These are phyloP conservation scores for Cyrtodaria siliqua DNA, from an alignment of 2,888 invertebrate species.

Conservation along the genomic window DNA sequence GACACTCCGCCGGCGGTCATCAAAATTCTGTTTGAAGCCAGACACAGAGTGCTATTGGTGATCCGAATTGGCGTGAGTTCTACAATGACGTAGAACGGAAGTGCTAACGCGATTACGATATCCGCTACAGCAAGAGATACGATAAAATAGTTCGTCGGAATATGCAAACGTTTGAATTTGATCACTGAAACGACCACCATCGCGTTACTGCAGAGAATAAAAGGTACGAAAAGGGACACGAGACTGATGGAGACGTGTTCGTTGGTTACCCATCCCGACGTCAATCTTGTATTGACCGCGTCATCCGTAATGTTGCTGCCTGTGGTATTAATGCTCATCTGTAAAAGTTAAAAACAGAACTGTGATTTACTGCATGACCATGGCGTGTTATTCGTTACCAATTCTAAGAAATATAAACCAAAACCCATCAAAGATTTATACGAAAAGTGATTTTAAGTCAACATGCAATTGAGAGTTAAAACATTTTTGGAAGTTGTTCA, in stretches of 20 bases:
- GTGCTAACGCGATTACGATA: slow-evolving; percentile 88
- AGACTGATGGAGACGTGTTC: slow-evolving; percentile 36
- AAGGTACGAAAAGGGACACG: slow-evolving; percentile 83
- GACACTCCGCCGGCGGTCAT: slow-evolving; percentile 89
- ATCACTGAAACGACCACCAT: slow-evolving; percentile 89
- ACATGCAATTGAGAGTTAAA: no score
- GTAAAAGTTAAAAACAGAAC: no score
- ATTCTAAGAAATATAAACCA: no score
- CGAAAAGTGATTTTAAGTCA: no score
- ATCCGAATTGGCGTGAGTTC: slow-evolving; percentile 72
- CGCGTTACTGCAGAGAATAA: slow-evolving; percentile 89
- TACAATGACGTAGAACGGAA: slow-evolving; percentile 88
- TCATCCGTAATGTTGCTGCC: no score
- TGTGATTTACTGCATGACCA: no score
- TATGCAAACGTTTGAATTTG: slow-evolving; percentile 88
- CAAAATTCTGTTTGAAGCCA: slow-evolving; percentile 88
- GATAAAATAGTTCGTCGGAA: slow-evolving; percentile 89
- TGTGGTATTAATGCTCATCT: no score
- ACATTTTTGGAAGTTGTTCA: no score
- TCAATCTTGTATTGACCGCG: neutral
- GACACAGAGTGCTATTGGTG: slow-evolving; percentile 86
- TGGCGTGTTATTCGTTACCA: no score
- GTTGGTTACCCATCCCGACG: slow-evolving; percentile 7
- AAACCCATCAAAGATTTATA: no score
- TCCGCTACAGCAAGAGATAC: slow-evolving; percentile 89